phyloP scores from a whole-genome alignment of 2,113 vertebrate genomes.

The Orthonyx spaldingii region DNA sequence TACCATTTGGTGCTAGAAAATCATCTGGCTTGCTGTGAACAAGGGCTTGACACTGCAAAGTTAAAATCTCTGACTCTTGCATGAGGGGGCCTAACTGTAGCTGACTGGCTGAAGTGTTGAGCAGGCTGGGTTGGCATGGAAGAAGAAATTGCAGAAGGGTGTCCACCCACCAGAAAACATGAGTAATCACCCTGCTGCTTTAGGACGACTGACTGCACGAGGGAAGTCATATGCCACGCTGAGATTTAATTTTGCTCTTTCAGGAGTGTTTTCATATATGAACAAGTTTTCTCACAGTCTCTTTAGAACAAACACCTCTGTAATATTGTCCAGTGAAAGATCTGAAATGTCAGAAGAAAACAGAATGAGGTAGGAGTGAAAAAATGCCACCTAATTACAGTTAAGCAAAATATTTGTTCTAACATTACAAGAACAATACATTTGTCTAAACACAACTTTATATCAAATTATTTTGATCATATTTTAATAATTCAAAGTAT shows the following conservation, averaged over 20 bases:
- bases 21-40: conserved; percentile 30
- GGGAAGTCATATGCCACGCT: conserved; percentile 9
- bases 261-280: background rate
- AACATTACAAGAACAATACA: background rate
- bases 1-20: conserved; percentile 11
- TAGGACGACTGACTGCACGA: background rate
- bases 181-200: background rate
- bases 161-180: conserved; percentile 37
- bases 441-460: background rate
- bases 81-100: background rate
- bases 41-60: conserved; percentile 10
- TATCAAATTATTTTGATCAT: background rate
- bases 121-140: background rate
- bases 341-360: background rate
- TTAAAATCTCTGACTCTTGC: background rate
- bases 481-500: background rate
- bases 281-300: background rate
- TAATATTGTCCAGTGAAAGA: background rate
- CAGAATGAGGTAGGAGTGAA: background rate
- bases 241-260: background rate
- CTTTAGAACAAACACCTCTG: background rate
- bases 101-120: background rate
- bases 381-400: background rate
- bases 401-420: background rate
- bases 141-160: background rate